A percentile compares a stretch with the other conserved stretches of the same genome.
These are phyloP conservation scores for Drosophila grimshawi DNA, from an alignment of 1,140 invertebrate genomes.

Conservation along the genomic window DNA sequence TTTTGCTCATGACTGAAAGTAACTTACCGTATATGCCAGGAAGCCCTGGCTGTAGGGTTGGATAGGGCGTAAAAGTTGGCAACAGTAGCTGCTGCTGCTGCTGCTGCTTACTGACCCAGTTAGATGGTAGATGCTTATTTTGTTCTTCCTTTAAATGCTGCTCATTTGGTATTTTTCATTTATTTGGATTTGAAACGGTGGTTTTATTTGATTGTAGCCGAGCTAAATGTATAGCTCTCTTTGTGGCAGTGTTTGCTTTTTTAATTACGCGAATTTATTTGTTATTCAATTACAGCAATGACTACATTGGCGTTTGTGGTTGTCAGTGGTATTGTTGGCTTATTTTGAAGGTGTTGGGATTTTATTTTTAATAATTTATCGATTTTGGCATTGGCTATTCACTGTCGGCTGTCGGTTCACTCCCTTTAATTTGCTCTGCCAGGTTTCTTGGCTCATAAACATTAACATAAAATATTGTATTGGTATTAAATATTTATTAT, in stretches of 20 bases:
- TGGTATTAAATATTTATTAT: constrained; percentile 7
- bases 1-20: constrained; percentile 16
- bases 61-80: constrained; percentile 34
- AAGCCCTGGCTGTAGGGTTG: constrained; percentile 4
- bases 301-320: not conserved
- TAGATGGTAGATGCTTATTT: constrained; percentile 23
- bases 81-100: constrained; percentile 19
- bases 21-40: constrained; percentile 45
- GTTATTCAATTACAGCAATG: constrained; percentile 7
- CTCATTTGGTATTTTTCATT: constrained; percentile 38
- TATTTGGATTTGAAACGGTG: constrained; percentile 32
- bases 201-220: constrained; percentile 21
- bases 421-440: constrained; percentile 17
- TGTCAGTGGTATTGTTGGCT: constrained; percentile 7
- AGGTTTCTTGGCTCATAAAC: constrained; percentile 27
- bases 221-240: constrained; percentile 14
- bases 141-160: constrained; percentile 33
- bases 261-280: constrained; percentile 17
- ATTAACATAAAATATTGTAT: constrained; percentile 25
- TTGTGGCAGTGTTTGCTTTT: constrained; percentile 42
- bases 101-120: constrained; percentile 42
- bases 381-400: constrained; percentile 34
- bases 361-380: constrained; percentile 48
- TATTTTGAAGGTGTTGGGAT: constrained; percentile 4
- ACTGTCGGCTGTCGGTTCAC: constrained; percentile 13